A percentile compares a stretch with the other conserved stretches of the same genome.
These are phyloP conservation scores for Pseudochirops corinnae DNA, from an alignment of 2,797 vertebrate species.

Conservation along the genomic window DNA sequence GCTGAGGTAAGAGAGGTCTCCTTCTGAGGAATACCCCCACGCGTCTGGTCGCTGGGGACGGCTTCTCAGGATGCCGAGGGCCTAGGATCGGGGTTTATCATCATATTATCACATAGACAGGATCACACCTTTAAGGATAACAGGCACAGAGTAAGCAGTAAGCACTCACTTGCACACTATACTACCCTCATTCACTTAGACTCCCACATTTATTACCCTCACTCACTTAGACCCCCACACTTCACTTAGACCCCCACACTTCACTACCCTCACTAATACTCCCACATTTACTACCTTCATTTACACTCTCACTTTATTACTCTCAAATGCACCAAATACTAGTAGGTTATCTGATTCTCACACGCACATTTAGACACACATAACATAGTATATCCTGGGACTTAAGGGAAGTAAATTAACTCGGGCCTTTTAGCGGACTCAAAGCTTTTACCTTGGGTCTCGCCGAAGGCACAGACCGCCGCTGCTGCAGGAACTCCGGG, in stretches of 20 bases:
- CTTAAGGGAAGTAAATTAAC: not conserved
- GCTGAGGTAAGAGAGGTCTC: not conserved
- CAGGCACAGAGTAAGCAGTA: not conserved
- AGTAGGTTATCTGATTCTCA: not conserved
- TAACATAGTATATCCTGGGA: too few species aligned
- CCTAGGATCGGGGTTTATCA: not conserved
- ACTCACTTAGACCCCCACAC: not conserved
- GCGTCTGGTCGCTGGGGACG: too few species aligned
- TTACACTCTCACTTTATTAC: not conserved
- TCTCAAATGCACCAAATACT: not conserved
- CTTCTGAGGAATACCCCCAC: not conserved
- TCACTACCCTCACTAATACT: not conserved
- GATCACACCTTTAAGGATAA: not conserved
- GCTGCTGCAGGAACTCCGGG: constrained; percentile 86
- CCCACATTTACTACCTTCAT: not conserved
- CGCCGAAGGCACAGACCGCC: constrained; percentile 86
- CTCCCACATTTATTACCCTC: not conserved
- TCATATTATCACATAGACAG: not conserved
- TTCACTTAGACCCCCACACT: not conserved
- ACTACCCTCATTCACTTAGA: not conserved
- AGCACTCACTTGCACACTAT: not conserved
- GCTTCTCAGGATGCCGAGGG: not conserved
- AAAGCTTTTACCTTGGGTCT: constrained; percentile 89
- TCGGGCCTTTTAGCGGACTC: not conserved
- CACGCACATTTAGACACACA: too few species aligned